Evolutionary conservation across 2,797 vertebrate genomes (phyloP).

Genomic region (Melanotaenia trifasciata): DNA sequence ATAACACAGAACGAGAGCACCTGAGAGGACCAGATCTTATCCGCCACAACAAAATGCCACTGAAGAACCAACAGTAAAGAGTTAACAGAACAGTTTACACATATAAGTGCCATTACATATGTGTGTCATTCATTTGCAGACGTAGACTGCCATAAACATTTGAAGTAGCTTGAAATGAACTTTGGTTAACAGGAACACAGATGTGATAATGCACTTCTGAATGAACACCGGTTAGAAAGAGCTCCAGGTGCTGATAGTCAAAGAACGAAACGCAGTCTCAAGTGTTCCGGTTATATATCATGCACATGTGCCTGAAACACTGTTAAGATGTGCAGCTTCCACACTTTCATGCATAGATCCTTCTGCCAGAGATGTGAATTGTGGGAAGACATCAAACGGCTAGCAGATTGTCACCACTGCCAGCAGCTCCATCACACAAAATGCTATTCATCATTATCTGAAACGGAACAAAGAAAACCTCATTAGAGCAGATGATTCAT

Average conservation of each 20-base stretch:
- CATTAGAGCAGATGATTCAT: conserved; percentile 9
- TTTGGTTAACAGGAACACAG: conserved; percentile 74
- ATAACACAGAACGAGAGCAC: conserved; percentile 60
- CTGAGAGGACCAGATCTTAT: conserved; percentile 65
- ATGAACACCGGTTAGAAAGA: conserved; percentile 60
- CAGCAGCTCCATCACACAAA: conserved; percentile 55
- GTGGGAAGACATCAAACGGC: conserved; percentile 77
- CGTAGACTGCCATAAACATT: conserved; percentile 25
- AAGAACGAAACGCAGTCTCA: conserved; percentile 47
- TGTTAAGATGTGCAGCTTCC: conserved; percentile 52
- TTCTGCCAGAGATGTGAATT: conserved; percentile 50
- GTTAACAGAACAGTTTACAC: conserved; percentile 11
- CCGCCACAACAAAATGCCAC: conserved; percentile 33
- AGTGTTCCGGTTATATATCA: conserved; percentile 55
- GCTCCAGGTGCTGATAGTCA: conserved; percentile 52
- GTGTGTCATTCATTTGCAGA: conserved; percentile 31
- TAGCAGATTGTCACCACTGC: conserved; percentile 75
- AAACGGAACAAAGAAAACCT: conserved; percentile 20
- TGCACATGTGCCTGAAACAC: conserved; percentile 72
- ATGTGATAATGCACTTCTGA: conserved; percentile 62
- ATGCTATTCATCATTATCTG: conserved; percentile 93
- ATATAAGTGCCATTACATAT: conserved; percentile 4
- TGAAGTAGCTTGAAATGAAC: conserved; percentile 52
- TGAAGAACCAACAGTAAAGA: conserved; percentile 23
- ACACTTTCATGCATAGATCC: conserved; percentile 70